Evolutionary conservation across 2,113 vertebrate genomes (phyloP), one percentile per base, ranked within the genome.

Genomic region (Serinus canaria): DNA sequence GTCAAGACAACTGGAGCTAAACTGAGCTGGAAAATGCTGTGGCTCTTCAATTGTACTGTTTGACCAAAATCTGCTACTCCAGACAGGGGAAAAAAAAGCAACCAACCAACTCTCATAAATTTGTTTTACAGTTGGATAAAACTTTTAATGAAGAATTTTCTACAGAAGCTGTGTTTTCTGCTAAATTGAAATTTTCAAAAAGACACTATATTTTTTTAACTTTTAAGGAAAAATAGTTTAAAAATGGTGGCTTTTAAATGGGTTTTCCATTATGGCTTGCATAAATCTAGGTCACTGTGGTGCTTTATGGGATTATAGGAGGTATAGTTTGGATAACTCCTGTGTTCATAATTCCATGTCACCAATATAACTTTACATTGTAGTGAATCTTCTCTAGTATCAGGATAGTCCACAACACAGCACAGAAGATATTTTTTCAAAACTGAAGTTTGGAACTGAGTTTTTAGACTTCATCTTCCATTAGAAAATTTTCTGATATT

Each of bases 351-450:
- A 23, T 83, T 68, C 43, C 43, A 23, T 69, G 37, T 50, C 2
- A 13, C 9, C 6, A 5, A 0, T 33, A 10, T 18, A 49, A 23
- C 6, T 88, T 53, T 47, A 0, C 0, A 2, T 33, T 14, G 35
- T 28, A 11, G 4, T 39, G 2, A 22, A 17, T 73, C 35, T 35
- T 43, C 30, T 76, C 31, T 88, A 33, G 21, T 16, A 67, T 46
- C 43, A 12, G 12, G 30, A n/a, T 13, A 60, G 41, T 37, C 14
- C 33, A 4, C 20, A 68, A 15, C 13, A 56, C n/a, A 74, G n/a
- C 1, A 1, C 4, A 27, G 49, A 66, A 60, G 15, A 43, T 28
- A 8, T 31, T 21, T 21, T 69, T 91, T 28, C 24, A 49, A 90
- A 85, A 56, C 2, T 5, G 3, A 28, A 31, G 8, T 66, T 72